phyloP scores from a whole-genome alignment of 2,113 vertebrate genomes.

The Spermophilus dauricus region DNA sequence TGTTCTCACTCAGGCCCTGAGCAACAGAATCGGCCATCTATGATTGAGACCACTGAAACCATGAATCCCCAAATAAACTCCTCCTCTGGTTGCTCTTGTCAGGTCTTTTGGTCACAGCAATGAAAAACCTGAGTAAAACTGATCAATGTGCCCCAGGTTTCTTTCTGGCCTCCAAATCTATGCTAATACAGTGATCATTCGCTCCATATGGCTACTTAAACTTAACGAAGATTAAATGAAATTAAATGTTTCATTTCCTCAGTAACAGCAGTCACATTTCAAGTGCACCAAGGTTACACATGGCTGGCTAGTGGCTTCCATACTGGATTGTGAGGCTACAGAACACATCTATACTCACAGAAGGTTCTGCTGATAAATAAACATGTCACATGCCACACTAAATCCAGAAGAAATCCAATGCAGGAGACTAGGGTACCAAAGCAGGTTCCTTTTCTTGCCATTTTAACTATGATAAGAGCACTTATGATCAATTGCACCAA shows the following conservation, averaged over 20 bases:
- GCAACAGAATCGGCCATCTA: no score
- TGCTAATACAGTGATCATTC: background rate
- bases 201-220: background rate
- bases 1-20: no score
- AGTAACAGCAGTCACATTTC: background rate
- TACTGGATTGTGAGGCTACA: fast-evolving
- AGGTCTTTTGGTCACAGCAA: no score
- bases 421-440: background rate
- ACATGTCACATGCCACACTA: fast-evolving
- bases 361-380: background rate
- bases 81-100: no score
- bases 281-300: background rate
- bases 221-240: background rate
- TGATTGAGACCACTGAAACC: no score
- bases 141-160: fast-evolving
- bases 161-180: background rate
- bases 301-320: background rate
- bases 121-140: no score
- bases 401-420: background rate
- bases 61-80: no score
- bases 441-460: background rate
- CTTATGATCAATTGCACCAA: background rate
- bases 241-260: background rate
- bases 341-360: background rate
- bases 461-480: background rate